Conservation (phyloP, 2,113 vertebrate species). For the Notarius quadriscutis region DNA sequence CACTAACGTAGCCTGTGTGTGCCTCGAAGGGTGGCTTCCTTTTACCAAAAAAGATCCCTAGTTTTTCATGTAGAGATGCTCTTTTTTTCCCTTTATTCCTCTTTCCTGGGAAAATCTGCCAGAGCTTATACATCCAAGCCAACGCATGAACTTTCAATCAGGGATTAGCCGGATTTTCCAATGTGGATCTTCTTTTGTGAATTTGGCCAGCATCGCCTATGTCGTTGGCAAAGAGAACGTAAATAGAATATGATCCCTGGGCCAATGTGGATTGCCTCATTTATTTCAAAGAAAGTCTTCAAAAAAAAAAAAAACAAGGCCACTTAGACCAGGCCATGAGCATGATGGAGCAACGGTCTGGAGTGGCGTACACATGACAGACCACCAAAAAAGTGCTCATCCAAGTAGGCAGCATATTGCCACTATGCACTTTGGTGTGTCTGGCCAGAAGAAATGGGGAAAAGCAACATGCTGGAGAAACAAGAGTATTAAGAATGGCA, state of each 20-base stretch:
- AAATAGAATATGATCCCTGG: conserved; percentile 83
- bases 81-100: conserved; percentile 64
- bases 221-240: conserved; percentile 79
- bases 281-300: conserved; percentile 82
- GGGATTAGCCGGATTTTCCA: conserved; percentile 86
- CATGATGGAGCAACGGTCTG: conserved; percentile 68
- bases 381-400: conserved; percentile 69
- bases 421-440: conserved; percentile 56
- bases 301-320: conserved; percentile 65
- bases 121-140: conserved; percentile 82
- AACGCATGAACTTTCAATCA: conserved; percentile 86
- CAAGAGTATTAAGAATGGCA: conserved; percentile 40
- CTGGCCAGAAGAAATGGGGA: conserved; percentile 50
- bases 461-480: conserved; percentile 33
- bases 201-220: conserved; percentile 81
- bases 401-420: conserved; percentile 60
- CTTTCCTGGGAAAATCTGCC: conserved; percentile 82
- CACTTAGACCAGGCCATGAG: conserved; percentile 70
- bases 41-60: conserved; percentile 71
- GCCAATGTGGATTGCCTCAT: conserved; percentile 79
- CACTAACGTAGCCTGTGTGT: conserved; percentile 66
- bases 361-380: conserved; percentile 66
- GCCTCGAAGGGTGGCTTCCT: conserved; percentile 67
- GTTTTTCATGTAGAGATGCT: conserved; percentile 62
- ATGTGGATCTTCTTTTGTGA: conserved; percentile 86